phyloP scores from a whole-genome alignment of 2,888 invertebrate genomes.

The Rhyacophila evoluta region DNA sequence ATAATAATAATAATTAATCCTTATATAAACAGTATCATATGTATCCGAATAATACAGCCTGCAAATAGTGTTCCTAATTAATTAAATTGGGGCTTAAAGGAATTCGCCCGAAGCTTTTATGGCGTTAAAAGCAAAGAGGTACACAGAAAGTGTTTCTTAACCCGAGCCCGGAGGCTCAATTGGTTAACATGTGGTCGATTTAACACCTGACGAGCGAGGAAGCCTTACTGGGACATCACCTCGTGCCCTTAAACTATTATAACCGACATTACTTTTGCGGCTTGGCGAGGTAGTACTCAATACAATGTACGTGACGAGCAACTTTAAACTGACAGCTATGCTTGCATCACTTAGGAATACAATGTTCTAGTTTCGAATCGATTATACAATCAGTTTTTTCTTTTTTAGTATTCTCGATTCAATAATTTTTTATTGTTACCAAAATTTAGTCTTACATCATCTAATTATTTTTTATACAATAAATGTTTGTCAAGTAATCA shows the following conservation, averaged over 20 bases:
- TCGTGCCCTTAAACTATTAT: slow-evolving; percentile 16
- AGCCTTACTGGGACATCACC: slow-evolving; percentile 11
- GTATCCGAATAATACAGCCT: slow-evolving; percentile 49
- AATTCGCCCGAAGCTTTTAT: slow-evolving; percentile 50
- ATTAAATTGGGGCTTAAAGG: slow-evolving; percentile 53
- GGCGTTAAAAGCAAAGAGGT: slow-evolving; percentile 41
- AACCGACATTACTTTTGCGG: slow-evolving; percentile 29
- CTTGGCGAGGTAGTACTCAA: background rate
- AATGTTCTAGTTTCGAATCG: background rate
- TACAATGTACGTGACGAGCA: background rate
- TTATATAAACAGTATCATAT: background rate
- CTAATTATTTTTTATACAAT: no score
- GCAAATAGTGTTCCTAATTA: slow-evolving; percentile 50
- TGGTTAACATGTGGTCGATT: slow-evolving; percentile 47
- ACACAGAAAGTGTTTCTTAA: slow-evolving; percentile 28
- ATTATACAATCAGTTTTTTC: no score
- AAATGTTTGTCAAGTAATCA: no score
- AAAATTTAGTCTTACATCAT: no score
- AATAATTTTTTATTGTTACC: no score
- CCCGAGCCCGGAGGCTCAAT: background rate
- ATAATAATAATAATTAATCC: background rate
- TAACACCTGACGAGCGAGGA: slow-evolving; percentile 48
- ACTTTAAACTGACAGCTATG: background rate
- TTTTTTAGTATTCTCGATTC: no score
- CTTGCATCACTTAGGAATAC: background rate